Evolutionary conservation across 2,797 vertebrate genomes (phyloP), one percentile per base, ranked within the genome.

Genomic region (Cirrhinus mrigala): DNA sequence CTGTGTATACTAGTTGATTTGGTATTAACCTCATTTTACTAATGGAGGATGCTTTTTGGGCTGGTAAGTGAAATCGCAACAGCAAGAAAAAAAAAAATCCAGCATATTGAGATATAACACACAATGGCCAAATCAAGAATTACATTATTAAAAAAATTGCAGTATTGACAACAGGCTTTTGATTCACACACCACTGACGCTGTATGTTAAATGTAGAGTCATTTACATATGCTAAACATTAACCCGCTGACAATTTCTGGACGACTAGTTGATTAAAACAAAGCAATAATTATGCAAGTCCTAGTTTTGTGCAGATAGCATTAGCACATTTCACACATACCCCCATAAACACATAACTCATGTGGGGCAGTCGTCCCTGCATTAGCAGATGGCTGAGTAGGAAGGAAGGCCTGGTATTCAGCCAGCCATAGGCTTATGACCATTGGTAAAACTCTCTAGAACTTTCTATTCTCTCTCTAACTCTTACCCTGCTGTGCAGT

Each of bases 401-500:
- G 89, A 89, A 92, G 85, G 48, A 73, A 87, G 86, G 87, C 86
- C 85, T 90, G 88, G 86, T 90, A 86, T 78, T 85, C 54, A 79
- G 87, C 60, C 68, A 87, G 27, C 77, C 81, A 18, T 22, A 52
- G 70, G 91, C 82, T 86, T 83, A 71, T 90, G 77, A 83, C 70
- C 91, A 88, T 92, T 84, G 91, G 89, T 62, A 40, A 88, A 90
- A 90, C 89, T 54, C 6, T 86, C 91, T 88, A 91, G 91, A 74
- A 92, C 62, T 79, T 74, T 79, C 64, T 15, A 48, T 52, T 76
- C 52, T 64, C 33, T 71, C 9, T 64, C 50, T 70, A 24, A 46
- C 46, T 74, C 12, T 71, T 79, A 33, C 18, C 64, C 62, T 22
- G 52, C 83, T 79, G 64, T 58, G 27, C 14, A 60, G 52, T 70